Base-by-base conservation (phyloP, 2,113 vertebrate species). In the Lanius ludovicianus region DNA sequence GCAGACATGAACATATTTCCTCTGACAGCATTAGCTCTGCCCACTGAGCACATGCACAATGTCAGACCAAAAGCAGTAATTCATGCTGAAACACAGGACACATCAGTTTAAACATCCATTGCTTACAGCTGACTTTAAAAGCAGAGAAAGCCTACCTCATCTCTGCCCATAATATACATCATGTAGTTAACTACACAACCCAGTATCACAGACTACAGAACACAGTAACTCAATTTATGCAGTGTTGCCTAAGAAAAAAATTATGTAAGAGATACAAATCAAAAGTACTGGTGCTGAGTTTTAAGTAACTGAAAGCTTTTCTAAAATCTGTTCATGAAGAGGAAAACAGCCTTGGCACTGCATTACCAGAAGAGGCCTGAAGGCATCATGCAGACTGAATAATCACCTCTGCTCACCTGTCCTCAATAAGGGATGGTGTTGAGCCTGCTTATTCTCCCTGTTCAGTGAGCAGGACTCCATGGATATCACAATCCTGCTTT, bases 341-440 rank as follows among this genome's bases (percentile, higher is more conserved):
- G 9, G 9, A 65, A 53, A 81, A 12, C 8, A 47, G 16, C 46
- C 17, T 28, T 53, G 22, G 12, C 21, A 7, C 17, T 64, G 30
- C 52, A 46, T 3, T 33, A 2, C 13, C n/a, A 42, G 19, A 64
- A 31, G 3, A 4, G 2, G 3, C 15, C 20, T 47, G 15, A 39
- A 77, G 16, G 10, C 15, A 15, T 8, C 15, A 11, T 0, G 2
- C 9, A 33, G 24, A 16, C 20, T 28, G 2, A 35, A 24, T 15
- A 39, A 53, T 25, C 10, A 15, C 9, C n/a, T 69, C 35, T 44
- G 47, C 42, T 68, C 60, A 44, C 17, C 47, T 82, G 24, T 4
- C 71, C 57, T 50, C 57, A 21, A 0, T 7, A 25, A 68, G 1
- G 2, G 19, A 46, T 9, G 16, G 1, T 2, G 13, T 1, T 41